phyloP scores from a whole-genome alignment of 2,797 vertebrate species.

The Arrhamphus sclerolepis region DNA sequence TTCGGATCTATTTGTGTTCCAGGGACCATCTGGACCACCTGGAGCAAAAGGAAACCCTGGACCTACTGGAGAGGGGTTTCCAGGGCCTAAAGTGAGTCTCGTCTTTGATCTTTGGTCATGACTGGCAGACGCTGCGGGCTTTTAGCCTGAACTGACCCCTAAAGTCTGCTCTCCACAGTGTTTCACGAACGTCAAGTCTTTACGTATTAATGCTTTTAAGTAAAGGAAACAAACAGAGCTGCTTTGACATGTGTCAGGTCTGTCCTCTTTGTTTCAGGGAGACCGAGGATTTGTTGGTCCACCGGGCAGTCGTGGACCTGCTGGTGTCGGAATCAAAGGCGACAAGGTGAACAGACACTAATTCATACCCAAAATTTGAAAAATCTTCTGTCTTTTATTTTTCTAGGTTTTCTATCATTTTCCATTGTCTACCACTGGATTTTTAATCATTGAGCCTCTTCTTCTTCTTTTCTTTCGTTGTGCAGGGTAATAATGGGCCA shows the following conservation, averaged over 20 bases:
- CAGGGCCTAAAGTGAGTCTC: constrained; percentile 84
- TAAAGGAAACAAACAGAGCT: background rate
- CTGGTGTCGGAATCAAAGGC: constrained; percentile 84
- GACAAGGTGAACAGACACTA: constrained; percentile 81
- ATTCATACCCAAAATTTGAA: background rate
- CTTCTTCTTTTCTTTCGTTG: no score
- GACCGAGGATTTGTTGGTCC: constrained; percentile 84
- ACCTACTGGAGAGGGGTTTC: constrained; percentile 81
- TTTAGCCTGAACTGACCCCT: no score
- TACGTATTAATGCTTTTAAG: no score
- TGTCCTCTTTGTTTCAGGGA: constrained; percentile 75
- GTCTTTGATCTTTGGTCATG: background rate
- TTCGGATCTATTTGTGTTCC: constrained; percentile 2
- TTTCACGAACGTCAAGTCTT: no score
- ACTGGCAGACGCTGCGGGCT: no score
- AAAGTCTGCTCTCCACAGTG: no score
- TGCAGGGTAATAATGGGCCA: constrained; percentile 81
- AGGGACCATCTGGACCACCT: constrained; percentile 81
- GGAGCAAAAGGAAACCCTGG: constrained; percentile 84
- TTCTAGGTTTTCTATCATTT: background rate
- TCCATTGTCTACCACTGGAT: background rate
- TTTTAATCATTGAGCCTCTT: background rate
- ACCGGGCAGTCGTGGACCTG: constrained; percentile 75
- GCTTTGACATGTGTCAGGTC: background rate
- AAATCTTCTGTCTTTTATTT: no score